Evolutionary conservation across 2,113 vertebrate genomes (phyloP).

Genomic region (Gambusia affinis): DNA sequence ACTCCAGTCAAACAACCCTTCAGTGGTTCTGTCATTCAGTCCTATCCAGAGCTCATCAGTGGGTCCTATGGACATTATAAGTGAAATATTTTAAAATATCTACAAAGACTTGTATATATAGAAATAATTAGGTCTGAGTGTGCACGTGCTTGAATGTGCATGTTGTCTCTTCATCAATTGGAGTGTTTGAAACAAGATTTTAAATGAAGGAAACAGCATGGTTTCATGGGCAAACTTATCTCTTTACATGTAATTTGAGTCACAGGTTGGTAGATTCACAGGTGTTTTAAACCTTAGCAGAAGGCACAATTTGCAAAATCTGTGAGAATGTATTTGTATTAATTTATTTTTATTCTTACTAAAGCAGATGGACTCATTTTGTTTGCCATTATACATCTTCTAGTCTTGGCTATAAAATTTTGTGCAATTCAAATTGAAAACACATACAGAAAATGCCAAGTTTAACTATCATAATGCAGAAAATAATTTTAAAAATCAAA

Average conservation of each 20-base stretch:
- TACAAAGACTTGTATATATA: background rate
- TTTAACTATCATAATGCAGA: no score
- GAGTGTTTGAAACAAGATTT: background rate
- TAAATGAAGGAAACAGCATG: background rate
- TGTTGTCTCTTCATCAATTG: background rate
- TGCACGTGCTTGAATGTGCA: background rate
- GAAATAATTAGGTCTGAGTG: background rate
- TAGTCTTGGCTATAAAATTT: background rate
- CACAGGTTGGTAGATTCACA: background rate
- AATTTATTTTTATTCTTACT: background rate
- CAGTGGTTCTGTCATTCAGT: constrained; percentile 86
- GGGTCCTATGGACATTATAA: constrained; percentile 71
- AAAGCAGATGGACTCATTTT: background rate
- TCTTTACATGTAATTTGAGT: background rate
- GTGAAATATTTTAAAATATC: background rate
- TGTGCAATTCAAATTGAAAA: background rate
- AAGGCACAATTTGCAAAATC: no score
- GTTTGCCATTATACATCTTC: background rate
- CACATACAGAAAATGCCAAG: no score
- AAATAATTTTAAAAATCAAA: no score
- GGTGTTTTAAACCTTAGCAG: no score
- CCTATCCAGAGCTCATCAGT: constrained; percentile 91
- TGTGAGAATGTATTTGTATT: background rate
- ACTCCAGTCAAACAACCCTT: constrained; percentile 93
- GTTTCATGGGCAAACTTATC: background rate